Base-by-base conservation (phyloP, 2,888 invertebrate species). In the Hypomecis atomaria region DNA sequence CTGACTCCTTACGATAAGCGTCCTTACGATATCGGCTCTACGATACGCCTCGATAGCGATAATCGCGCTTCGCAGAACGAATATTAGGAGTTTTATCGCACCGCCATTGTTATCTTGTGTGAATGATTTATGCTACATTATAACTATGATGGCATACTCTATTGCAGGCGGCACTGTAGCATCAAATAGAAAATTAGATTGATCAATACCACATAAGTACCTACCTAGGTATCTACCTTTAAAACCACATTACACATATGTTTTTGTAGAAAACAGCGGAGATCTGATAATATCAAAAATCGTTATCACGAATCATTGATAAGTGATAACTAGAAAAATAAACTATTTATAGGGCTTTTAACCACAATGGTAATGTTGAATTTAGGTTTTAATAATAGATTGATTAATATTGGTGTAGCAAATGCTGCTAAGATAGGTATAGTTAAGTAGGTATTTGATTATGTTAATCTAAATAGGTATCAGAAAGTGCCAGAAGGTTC, bases 1-100 rank as follows among this genome's bases (percentile, higher is more conserved):
- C 92, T 92, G 87, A 80, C 83, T 84, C 79, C 82, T 86, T 81
- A 75, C 76, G 90, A 90, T 90, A 89, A 87, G 79, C 80, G 77
- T 79, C 74, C 79, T 81, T 74, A 76, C 85, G 81, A 79, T 90
- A 89, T 88, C 89, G 77, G 77, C 71, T 79, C 74, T 74, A 78
- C 78, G 82, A 86, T 85, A 83, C 73, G 78, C 76, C 61, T 77
- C 79, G 89, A 89, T 91, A 89, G 79, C 81, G 78, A 80, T 83
- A 85, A 90, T 89, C 89, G 71, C 69, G 71, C 67, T 81, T 85
- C 81, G 75, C 79, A 79, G 80, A 84, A 85, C 77, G 74, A 73
- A 75, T 82, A 81, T 81, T 76, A 72, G 68, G 70, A 60, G 66
- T 72, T 76, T 80, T 79, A 81, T 82, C 83, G 75, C 60, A 53